Conservation (phyloP, 2,888 invertebrate genomes). For the Standfussiana lucernea region DNA sequence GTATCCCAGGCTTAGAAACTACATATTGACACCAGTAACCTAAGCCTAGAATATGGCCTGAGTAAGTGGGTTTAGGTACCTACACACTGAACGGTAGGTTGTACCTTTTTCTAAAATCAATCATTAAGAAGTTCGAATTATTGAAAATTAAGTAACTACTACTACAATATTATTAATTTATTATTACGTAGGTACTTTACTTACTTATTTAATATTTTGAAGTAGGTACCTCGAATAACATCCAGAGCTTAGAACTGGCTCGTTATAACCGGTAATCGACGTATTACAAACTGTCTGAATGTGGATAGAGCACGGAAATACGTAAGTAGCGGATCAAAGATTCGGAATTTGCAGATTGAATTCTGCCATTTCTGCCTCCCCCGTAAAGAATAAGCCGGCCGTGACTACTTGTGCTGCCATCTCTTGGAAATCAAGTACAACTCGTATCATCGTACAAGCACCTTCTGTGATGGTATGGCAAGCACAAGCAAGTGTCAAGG, state of each 20-base stretch:
- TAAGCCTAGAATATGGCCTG: no score
- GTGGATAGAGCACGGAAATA: not conserved
- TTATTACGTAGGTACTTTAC: no score
- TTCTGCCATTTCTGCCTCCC: not conserved
- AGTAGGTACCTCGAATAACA: not conserved
- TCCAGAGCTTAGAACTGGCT: no score
- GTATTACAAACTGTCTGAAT: not conserved
- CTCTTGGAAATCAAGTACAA: constrained; percentile 6
- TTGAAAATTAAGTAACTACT: no score
- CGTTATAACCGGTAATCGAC: not conserved
- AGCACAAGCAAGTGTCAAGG: not conserved
- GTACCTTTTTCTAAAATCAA: no score
- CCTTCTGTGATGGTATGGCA: fast-evolving
- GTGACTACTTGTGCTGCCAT: constrained; percentile 47
- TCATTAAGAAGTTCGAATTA: no score
- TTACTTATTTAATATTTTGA: no score
- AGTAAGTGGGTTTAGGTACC: no score
- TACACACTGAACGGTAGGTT: no score
- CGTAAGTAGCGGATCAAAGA: not conserved
- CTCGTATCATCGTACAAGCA: not conserved
- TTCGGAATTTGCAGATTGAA: not conserved
- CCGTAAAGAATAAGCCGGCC: no score
- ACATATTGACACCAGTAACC: not conserved
- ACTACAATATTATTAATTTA: not conserved
- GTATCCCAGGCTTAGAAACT: not conserved